These are phyloP conservation scores for Peromyscus polionotus DNA, from an alignment of 2,113 vertebrate species.

Conservation along the genomic window DNA sequence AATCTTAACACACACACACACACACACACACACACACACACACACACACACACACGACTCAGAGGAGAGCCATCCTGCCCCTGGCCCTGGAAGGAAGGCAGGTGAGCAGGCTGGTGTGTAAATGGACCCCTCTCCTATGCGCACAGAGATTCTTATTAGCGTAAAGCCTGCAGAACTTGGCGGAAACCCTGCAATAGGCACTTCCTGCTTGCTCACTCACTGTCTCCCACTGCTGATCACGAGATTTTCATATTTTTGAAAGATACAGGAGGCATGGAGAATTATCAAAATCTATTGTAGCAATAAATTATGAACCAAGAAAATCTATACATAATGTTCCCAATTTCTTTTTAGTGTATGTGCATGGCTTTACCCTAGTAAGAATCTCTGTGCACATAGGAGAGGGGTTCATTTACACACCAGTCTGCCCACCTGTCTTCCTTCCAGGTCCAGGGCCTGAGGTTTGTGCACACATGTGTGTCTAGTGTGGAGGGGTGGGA, in stretches of 20 bases:
- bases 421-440: background rate
- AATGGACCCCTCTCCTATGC: conserved; percentile 55
- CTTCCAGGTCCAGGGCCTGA: conserved; percentile 7
- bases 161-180: conserved; percentile 55
- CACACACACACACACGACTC: background rate
- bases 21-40: background rate
- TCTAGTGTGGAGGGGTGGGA: background rate
- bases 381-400: background rate
- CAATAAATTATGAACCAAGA: conserved; percentile 22
- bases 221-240: conserved; percentile 35
- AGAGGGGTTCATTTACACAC: conserved; percentile 70
- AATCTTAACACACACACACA: background rate
- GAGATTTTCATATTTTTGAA: conserved; percentile 66
- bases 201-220: conserved; percentile 48
- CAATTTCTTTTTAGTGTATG: background rate
- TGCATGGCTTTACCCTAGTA: conserved; percentile 69
- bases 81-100: conserved; percentile 42
- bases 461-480: background rate
- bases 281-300: conserved; percentile 77
- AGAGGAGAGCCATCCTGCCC: background rate
- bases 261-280: conserved; percentile 71
- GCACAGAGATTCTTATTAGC: conserved; percentile 65
- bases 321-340: background rate
- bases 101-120: conserved; percentile 13
- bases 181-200: conserved; percentile 54